Evolutionary conservation across 2,888 invertebrate species (phyloP), one percentile per base, ranked within the genome.

Genomic region (Baccha elongata): DNA sequence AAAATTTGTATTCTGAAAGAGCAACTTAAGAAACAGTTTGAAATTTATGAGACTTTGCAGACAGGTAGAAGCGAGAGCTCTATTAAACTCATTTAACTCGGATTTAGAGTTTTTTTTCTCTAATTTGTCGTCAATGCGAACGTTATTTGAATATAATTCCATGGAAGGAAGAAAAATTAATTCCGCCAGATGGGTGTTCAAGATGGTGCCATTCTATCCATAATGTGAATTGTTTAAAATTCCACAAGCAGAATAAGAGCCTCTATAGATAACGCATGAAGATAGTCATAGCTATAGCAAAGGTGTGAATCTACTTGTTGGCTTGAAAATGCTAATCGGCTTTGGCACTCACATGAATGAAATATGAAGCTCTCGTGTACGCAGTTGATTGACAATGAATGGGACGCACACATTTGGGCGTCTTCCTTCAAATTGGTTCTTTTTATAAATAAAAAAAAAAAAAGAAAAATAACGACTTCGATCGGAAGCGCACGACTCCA

Each of bases 21-120:
- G n/a, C 11, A 32, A 29, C 15, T 40, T 26, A 50, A 60, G 62
- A 64, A 32, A 75, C 60, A 26, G 55, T 64, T 74, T 52, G 68
- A 75, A 69, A 71, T 75, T 69, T 76, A 72, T 65, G 76, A 81
- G 71, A 26, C 58, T 46, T 23, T 17, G 44, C 67, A 73, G 64
- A 71, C 67, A 72, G 78, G 72, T 76, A 68, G 76, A 67, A 50
- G 15, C 40, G 40, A 58, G 83, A 78, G 60, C 76, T 76, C 81
- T 81, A 81, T 81, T 81, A 81, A 83, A 78, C 72, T 73, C 78
- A 83, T 83, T 73, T 68, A 58, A 73, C 42, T 76, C 32, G 19
- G 73, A 83, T 83, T 40, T 81, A 60, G 64, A 78, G 55, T 83
- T 64, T 83, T 83, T 64, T 78, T 83, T 72, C 48, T 83, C 78